phyloP scores from a whole-genome alignment of 1,140 invertebrate species.

The Eciton burchellii region DNA sequence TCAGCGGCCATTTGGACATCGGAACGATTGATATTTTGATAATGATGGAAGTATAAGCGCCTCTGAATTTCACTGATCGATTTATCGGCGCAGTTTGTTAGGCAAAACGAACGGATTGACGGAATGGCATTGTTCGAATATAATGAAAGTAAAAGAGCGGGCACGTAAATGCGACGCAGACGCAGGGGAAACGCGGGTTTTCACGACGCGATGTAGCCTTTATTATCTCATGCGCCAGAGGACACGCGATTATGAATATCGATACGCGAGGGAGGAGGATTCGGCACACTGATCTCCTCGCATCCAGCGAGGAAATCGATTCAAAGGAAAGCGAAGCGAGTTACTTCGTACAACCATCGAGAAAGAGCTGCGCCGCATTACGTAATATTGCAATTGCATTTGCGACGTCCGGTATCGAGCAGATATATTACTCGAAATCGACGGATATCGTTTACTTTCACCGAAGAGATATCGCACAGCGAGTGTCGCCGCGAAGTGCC shows the following conservation, averaged over 20 bases:
- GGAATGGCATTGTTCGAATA: neutral
- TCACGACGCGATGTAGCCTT: neutral
- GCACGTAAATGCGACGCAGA: neutral
- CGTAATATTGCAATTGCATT: neutral
- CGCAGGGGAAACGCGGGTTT: neutral
- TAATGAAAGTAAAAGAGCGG: neutral
- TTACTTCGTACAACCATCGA: neutral
- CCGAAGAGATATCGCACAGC: neutral
- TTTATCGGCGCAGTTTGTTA: neutral
- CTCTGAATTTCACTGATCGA: slow-evolving; percentile 14
- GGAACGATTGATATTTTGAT: slow-evolving; percentile 43
- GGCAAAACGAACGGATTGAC: neutral
- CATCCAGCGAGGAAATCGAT: too few species aligned
- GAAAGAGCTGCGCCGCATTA: neutral
- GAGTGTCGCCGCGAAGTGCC: neutral
- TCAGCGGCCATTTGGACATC: neutral
- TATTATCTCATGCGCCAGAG: neutral
- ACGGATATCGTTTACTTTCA: slow-evolving; percentile 2
- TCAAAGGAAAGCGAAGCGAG: neutral
- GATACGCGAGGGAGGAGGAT: neutral
- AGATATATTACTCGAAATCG: neutral
- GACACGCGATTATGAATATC: neutral
- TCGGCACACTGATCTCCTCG: too few species aligned
- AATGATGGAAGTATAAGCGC: slow-evolving; percentile 33
- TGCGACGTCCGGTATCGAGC: neutral